These are phyloP conservation scores for Elysia chlorotica DNA, from an alignment of 1,140 invertebrate species.

Conservation along the genomic window DNA sequence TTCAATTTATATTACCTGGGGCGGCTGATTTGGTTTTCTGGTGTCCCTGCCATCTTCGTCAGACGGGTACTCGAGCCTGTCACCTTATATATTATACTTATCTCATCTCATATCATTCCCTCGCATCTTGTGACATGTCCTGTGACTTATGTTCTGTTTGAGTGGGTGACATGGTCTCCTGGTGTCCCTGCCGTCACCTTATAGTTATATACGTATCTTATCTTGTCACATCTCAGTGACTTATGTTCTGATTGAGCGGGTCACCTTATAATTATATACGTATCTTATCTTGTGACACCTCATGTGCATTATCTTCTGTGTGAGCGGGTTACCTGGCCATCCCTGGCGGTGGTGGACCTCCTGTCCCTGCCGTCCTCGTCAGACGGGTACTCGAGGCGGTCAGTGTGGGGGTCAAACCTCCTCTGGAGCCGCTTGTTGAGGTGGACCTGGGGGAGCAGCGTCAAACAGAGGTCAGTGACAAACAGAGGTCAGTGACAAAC, in stretches of 20 bases:
- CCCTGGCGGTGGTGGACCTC: no score
- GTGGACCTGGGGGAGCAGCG: constrained; percentile 20
- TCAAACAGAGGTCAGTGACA: not conserved
- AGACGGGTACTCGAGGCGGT: constrained; percentile 13
- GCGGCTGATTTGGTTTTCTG: no score
- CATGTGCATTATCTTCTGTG: not conserved
- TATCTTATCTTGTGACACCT: not conserved
- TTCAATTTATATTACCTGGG: no score
- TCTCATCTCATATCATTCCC: no score
- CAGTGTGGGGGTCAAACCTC: constrained; percentile 19
- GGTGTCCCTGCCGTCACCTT: no score
- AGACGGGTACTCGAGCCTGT: no score
- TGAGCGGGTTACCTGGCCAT: not conserved
- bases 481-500: not conserved
- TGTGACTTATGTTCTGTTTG: no score
- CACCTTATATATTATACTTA: no score
- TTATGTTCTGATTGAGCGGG: no score
- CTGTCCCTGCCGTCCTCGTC: not conserved
- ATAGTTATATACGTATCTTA: not conserved
- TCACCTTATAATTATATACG: not conserved
- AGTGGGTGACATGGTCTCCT: no score
- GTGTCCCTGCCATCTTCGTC: no score
- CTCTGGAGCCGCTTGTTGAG: constrained; percentile 31
- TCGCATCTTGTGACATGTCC: no score
- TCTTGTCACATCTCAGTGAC: not conserved